These are phyloP conservation scores for Serrognathus titanus DNA, from an alignment of 2,888 invertebrate genomes.

Conservation along the genomic window DNA sequence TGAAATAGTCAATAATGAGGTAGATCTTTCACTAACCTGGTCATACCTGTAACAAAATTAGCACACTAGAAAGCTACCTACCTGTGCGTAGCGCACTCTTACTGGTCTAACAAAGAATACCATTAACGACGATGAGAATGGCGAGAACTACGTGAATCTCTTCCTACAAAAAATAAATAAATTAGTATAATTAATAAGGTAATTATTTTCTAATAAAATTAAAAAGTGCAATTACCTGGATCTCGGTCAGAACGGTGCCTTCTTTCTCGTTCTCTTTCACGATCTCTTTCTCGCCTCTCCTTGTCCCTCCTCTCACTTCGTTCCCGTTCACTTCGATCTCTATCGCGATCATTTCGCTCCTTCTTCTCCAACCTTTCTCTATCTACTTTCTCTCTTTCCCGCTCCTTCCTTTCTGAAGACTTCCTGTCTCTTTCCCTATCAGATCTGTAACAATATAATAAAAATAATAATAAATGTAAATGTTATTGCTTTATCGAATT, in stretches of 20 bases:
- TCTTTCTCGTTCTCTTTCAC: constrained; percentile 29
- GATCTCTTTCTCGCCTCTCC: constrained; percentile 35
- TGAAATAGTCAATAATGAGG: constrained; percentile 17
- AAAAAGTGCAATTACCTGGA: constrained; percentile 37
- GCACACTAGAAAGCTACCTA: constrained; percentile 41
- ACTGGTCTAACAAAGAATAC: constrained; percentile 41
- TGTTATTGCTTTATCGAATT: background rate
- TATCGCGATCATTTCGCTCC: constrained; percentile 24
- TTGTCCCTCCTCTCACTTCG: constrained; percentile 30
- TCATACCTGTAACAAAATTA: constrained; percentile 31
- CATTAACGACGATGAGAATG: constrained; percentile 39
- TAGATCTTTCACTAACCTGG: constrained; percentile 34
- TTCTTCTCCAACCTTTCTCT: constrained; percentile 23
- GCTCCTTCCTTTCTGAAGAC: constrained; percentile 26
- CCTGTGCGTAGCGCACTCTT: constrained; percentile 42
- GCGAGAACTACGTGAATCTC: constrained; percentile 32
- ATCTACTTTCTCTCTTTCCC: constrained; percentile 26
- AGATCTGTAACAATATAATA: constrained; percentile 1
- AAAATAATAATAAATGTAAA: too few species aligned
- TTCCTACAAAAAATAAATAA: constrained; percentile 24
- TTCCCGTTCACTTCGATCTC: constrained; percentile 16
- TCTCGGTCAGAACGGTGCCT: constrained; percentile 42
- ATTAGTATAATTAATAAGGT: background rate
- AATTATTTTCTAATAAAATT: constrained; percentile 1
- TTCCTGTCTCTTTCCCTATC: constrained; percentile 10